phyloP scores from a whole-genome alignment of 2,888 invertebrate genomes.

The Dryadula phaetusa region DNA sequence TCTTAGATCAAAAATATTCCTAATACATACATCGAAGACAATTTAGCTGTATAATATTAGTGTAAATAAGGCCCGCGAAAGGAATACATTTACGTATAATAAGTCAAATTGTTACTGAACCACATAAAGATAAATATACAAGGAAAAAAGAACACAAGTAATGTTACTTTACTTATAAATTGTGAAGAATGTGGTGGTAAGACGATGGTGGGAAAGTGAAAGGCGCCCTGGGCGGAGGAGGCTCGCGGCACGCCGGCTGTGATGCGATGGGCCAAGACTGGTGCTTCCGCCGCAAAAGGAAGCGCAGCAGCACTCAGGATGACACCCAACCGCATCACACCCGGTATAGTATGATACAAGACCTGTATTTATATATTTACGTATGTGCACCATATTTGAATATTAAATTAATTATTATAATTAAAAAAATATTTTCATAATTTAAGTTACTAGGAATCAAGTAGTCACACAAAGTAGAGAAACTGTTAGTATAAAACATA shows the following conservation, averaged over 20 bases:
- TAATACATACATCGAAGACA: slow-evolving; percentile 31
- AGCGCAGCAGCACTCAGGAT: slow-evolving; percentile 87
- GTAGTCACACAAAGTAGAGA: background rate
- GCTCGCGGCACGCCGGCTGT: slow-evolving; percentile 82
- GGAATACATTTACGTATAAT: background rate
- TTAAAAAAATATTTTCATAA: background rate
- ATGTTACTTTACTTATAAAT: slow-evolving; percentile 17
- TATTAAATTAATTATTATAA: background rate
- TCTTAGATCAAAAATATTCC: slow-evolving; percentile 30
- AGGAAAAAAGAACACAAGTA: background rate
- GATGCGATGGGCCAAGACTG: slow-evolving; percentile 90
- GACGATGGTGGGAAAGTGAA: slow-evolving; percentile 52
- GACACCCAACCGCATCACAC: slow-evolving; percentile 85
- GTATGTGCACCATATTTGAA: too few relatives aligned
- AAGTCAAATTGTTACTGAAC: background rate
- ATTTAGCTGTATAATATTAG: slow-evolving; percentile 2
- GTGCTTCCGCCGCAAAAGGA: slow-evolving; percentile 89
- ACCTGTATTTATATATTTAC: background rate
- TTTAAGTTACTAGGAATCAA: too few relatives aligned
- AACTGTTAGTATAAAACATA: background rate
- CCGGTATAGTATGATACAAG: slow-evolving; percentile 61
- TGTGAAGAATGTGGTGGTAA: slow-evolving; percentile 29
- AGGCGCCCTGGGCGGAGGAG: slow-evolving; percentile 80
- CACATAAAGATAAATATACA: background rate
- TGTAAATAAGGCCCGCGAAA: background rate